Conservation (phyloP, 2,888 invertebrate genomes). For the Ptychoptera albimana region DNA sequence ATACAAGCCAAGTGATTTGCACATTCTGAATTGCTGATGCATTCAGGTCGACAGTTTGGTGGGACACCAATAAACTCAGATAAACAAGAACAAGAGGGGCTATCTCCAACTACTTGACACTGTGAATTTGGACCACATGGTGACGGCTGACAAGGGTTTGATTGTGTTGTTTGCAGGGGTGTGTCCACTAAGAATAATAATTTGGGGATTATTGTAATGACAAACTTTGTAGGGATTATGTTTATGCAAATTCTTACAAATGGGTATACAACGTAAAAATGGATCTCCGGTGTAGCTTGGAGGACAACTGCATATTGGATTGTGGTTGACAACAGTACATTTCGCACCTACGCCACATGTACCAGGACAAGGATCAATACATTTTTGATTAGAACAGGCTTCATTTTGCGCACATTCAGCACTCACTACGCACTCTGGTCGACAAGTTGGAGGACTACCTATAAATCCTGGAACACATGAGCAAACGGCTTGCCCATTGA, state of each 20-base stretch:
- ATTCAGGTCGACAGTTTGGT: constrained; percentile 53
- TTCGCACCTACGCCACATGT: constrained; percentile 44
- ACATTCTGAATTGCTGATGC: constrained; percentile 54
- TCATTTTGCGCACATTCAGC: constrained; percentile 47
- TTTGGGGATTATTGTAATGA: background rate
- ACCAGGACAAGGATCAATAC: constrained; percentile 50
- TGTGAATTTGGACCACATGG: constrained; percentile 56
- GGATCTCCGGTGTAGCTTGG: constrained; percentile 55
- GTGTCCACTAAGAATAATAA: constrained; percentile 20
- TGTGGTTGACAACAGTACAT: constrained; percentile 47
- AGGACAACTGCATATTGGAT: constrained; percentile 62
- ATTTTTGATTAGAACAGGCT: constrained; percentile 56
- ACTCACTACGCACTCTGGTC: constrained; percentile 55
- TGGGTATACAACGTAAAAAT: constrained; percentile 51
- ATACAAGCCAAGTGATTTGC: constrained; percentile 49
- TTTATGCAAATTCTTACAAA: constrained; percentile 29
- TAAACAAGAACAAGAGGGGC: constrained; percentile 43
- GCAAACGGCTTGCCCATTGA: constrained; percentile 55
- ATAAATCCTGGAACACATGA: constrained; percentile 47
- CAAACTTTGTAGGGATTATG: too few relatives aligned
- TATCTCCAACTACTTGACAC: constrained; percentile 32
- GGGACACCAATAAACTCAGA: constrained; percentile 50
- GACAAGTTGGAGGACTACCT: constrained; percentile 56
- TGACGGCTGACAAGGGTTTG: constrained; percentile 48
- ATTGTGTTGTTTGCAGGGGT: constrained; percentile 12